Percentiles rank a stretch among this genome's conserved stretches.
Conservation (phyloP, 2,113 vertebrate species). For the Chaetodon trifascialis region DNA sequence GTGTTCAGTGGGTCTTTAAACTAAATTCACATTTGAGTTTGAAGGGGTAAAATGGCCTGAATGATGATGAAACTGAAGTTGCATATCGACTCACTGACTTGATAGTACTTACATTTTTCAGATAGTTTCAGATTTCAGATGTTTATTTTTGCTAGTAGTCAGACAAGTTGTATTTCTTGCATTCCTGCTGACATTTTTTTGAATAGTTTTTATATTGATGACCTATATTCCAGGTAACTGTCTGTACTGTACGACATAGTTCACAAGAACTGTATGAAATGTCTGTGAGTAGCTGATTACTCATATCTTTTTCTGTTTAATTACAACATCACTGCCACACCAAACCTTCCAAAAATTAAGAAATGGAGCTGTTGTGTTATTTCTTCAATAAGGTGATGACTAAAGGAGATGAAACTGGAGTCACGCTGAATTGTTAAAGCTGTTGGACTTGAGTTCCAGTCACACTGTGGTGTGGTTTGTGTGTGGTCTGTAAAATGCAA, state of each 20-base stretch:
- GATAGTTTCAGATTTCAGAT: background rate
- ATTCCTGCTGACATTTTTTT: too few species aligned
- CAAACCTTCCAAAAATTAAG: background rate
- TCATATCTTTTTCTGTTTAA: background rate
- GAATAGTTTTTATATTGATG: too few species aligned
- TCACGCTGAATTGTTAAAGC: background rate
- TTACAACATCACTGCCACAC: background rate
- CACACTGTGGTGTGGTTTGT: conserved; percentile 2
- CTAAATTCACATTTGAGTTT: background rate
- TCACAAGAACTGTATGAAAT: background rate
- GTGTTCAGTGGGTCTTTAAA: background rate
- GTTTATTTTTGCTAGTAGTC: background rate
- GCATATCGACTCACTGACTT: background rate
- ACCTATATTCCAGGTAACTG: background rate
- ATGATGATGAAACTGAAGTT: background rate
- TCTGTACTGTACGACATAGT: background rate
- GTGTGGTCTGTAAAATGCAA: background rate
- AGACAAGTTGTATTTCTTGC: too few species aligned
- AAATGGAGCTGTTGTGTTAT: background rate
- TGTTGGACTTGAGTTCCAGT: background rate
- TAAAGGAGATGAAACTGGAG: background rate
- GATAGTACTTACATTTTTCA: background rate
- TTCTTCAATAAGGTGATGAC: background rate
- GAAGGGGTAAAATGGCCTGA: background rate
- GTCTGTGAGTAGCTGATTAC: background rate